These are phyloP conservation scores for Coracias cyanogaster DNA, from an alignment of 2,797 vertebrate genomes.

Conservation along the genomic window DNA sequence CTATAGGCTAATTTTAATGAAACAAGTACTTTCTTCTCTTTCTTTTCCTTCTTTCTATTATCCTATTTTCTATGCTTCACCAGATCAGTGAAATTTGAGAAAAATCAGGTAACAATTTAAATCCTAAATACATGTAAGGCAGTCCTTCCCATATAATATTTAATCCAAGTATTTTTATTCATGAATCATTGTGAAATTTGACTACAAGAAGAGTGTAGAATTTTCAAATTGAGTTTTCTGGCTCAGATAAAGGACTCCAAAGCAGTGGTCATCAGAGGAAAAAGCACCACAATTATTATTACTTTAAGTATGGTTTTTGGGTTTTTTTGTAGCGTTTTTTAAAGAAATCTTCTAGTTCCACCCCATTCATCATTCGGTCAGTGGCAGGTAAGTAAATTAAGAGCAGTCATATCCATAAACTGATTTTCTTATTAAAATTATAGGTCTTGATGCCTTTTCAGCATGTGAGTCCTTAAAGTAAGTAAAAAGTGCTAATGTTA, in stretches of 20 bases:
- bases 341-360: neutral
- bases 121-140: neutral
- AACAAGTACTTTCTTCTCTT: neutral
- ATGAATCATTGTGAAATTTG: neutral
- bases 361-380: neutral
- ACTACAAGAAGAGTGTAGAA: neutral
- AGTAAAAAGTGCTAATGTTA: neutral
- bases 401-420: neutral
- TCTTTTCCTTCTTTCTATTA: neutral
- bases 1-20: neutral
- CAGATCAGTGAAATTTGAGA: neutral
- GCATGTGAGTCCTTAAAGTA: neutral
- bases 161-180: neutral
- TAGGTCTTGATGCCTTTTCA: neutral
- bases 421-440: slow-evolving; percentile 36
- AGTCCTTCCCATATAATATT: neutral
- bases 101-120: neutral
- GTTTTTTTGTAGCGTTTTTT: neutral
- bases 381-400: slow-evolving; percentile 1
- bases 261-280: neutral
- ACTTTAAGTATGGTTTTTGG: neutral
- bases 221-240: neutral
- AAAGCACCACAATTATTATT: neutral
- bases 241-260: neutral
- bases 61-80: neutral